Conservation (phyloP, 2,888 invertebrate species). For the Lasioglossum zephyrum region DNA sequence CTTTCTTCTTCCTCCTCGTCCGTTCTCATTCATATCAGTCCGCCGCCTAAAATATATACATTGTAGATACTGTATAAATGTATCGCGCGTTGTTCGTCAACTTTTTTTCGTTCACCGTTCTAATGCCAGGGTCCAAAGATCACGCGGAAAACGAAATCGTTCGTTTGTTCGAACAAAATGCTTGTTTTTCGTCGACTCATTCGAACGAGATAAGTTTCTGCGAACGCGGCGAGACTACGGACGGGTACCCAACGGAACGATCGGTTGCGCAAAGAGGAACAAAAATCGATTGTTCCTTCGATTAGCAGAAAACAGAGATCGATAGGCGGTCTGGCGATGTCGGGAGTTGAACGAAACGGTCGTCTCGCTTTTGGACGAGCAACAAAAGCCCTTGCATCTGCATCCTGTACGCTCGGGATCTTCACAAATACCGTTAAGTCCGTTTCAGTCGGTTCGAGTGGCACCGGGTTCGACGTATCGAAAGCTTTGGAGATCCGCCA, state of each 20-base stretch:
- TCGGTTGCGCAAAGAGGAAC: neutral
- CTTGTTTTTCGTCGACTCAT: conserved; percentile 10
- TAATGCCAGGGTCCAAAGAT: neutral
- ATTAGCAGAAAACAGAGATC: neutral
- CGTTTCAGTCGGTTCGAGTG: conserved; percentile 15
- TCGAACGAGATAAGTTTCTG: conserved; percentile 17
- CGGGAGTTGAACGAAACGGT: conserved; percentile 23
- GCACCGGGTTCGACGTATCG: conserved; percentile 11
- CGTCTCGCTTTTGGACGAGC: conserved; percentile 28
- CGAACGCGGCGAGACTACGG: neutral
- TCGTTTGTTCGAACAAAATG: neutral
- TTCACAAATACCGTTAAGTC: conserved; percentile 57
- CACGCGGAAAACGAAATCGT: neutral
- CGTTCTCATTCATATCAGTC: conserved; percentile 22
- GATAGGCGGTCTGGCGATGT: too few species aligned
- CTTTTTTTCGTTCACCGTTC: neutral
- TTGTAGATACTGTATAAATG: neutral
- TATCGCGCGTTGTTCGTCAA: neutral
- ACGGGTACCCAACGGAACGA: neutral
- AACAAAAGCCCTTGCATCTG: conserved; percentile 52
- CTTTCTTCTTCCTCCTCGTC: neutral
- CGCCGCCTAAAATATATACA: neutral
- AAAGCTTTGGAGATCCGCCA: conserved; percentile 23
- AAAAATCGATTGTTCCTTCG: neutral
- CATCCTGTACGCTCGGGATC: conserved; percentile 34